Conservation (phyloP, 2,797 vertebrate genomes). For the Mycteria americana region DNA sequence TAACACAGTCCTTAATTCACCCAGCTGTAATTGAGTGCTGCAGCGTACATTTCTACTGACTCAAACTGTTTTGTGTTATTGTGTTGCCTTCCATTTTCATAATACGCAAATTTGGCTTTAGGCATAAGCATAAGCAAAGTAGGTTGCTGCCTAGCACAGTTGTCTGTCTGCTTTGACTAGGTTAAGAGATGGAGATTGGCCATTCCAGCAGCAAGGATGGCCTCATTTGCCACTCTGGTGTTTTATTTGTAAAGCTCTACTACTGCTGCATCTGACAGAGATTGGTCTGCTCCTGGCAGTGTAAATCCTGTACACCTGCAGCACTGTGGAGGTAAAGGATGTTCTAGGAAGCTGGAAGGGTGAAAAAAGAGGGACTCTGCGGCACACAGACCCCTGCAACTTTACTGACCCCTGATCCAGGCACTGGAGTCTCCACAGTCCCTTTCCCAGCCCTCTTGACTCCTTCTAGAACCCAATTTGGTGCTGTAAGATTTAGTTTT, state of each 20-base stretch:
- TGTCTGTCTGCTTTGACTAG: background rate
- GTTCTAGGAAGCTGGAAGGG: background rate
- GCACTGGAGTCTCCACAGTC: background rate
- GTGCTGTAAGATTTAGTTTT: background rate
- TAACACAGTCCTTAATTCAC: conserved; percentile 1
- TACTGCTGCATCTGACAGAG: background rate
- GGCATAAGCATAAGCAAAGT: conserved; percentile 4
- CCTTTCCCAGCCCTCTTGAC: background rate
- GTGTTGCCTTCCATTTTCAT: conserved; percentile 41
- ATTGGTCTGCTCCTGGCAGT: background rate
- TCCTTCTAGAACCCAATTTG: background rate
- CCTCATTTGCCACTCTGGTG: background rate
- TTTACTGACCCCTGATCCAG: background rate
- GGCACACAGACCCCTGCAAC: background rate
- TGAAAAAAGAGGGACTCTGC: background rate
- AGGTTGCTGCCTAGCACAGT: background rate
- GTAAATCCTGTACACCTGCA: rapidly evolving
- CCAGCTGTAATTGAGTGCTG: background rate
- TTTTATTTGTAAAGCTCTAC: background rate
- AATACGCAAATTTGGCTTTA: conserved; percentile 8
- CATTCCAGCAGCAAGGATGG: background rate
- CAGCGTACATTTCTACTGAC: background rate
- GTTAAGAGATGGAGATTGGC: background rate
- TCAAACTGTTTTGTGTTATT: conserved; percentile 3
- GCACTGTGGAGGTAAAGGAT: background rate